Conservation (phyloP, 1,140 invertebrate genomes). For the Bacillus rossius region DNA sequence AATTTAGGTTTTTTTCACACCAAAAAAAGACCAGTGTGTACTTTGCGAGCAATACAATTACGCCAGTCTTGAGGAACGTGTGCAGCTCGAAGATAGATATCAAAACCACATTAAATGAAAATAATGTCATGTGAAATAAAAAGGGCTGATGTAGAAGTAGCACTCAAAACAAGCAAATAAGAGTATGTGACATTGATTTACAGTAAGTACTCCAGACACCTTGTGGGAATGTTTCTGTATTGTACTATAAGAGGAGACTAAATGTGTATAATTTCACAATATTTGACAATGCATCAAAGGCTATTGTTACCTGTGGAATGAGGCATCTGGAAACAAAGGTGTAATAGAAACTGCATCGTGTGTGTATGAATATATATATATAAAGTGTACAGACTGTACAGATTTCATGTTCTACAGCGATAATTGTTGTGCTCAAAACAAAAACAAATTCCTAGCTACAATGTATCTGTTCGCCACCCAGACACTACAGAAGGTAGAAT, state of each 20-base stretch:
- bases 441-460: conserved; percentile 12
- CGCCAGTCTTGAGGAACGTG: neutral
- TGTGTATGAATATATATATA: conserved; percentile 2
- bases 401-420: conserved; percentile 16
- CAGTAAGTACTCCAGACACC: conserved; percentile 7
- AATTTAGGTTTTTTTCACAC: conserved; percentile 14
- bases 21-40: conserved; percentile 11
- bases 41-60: conserved; percentile 7
- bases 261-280: conserved; percentile 16
- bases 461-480: conserved; percentile 3
- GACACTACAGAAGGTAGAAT: conserved; percentile 7
- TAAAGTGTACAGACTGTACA: neutral
- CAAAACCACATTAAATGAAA: neutral
- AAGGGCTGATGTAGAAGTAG: neutral
- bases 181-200: conserved; percentile 11
- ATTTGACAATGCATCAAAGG: conserved; percentile 1
- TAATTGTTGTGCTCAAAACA: conserved; percentile 14
- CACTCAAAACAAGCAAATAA: neutral
- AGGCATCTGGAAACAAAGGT: conserved; percentile 6
- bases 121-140: conserved; percentile 4
- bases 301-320: conserved; percentile 14
- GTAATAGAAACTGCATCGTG: conserved; percentile 6
- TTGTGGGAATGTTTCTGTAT: conserved; percentile 8
- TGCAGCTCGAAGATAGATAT: conserved; percentile 2
- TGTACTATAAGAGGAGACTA: conserved; percentile 18